These are phyloP conservation scores for Montipora cactus DNA, from an alignment of 64 coral and sea anemone genomes.

Conservation along the genomic window DNA sequence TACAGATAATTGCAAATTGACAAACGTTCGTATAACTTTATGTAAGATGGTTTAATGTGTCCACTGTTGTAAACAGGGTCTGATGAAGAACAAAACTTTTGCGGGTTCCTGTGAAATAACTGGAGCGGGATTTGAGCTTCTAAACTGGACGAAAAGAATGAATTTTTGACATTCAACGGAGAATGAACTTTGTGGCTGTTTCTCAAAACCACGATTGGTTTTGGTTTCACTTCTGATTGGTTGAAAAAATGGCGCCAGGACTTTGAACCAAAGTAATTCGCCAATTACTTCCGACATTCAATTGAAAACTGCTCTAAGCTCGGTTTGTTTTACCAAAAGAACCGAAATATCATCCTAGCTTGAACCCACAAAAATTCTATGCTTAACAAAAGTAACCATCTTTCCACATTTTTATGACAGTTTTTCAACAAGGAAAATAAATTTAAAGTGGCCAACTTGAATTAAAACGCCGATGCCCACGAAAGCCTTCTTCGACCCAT, in stretches of 20 bases:
- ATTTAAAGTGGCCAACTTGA: constrained; percentile 33
- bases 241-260: too few relatives aligned
- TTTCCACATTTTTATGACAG: background rate
- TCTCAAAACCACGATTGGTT: too few relatives aligned
- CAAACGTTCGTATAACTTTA: background rate
- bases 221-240: too few relatives aligned
- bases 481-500: background rate
- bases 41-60: background rate
- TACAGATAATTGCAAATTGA: background rate
- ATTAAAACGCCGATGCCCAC: background rate
- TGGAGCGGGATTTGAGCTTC: too few relatives aligned
- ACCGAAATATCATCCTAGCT: background rate
- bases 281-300: too few relatives aligned
- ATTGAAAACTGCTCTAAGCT: too few relatives aligned
- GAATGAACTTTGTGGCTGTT: too few relatives aligned
- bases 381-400: background rate
- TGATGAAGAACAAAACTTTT: background rate
- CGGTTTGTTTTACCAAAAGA: background rate
- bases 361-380: background rate
- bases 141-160: too few relatives aligned
- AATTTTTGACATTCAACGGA: too few relatives aligned
- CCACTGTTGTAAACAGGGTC: background rate
- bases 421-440: background rate
- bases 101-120: background rate
- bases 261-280: too few relatives aligned